A percentile compares a stretch with the other conserved stretches of the same genome.
These are phyloP conservation scores for Belgica antarctica DNA, from an alignment of 2,888 invertebrate species.

Conservation along the genomic window DNA sequence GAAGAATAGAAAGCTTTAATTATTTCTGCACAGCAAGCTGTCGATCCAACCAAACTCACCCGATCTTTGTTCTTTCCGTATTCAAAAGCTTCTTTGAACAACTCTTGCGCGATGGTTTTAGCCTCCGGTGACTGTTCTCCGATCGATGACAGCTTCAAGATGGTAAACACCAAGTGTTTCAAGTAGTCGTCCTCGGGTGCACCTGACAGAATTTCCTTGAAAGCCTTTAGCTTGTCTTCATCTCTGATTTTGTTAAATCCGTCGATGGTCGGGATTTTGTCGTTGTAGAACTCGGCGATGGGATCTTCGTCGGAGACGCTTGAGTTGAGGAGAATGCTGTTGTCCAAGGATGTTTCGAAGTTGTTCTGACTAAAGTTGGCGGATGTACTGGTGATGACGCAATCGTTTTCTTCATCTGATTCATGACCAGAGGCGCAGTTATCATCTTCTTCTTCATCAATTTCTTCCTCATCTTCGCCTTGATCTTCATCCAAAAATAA, in stretches of 20 bases:
- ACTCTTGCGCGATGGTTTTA: constrained; percentile 49
- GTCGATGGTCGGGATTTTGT: constrained; percentile 50
- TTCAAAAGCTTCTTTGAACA: constrained; percentile 52
- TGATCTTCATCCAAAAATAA: constrained; percentile 48
- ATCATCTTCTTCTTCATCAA: constrained; percentile 48
- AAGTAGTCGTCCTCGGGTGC: constrained; percentile 48
- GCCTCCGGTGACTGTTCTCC: constrained; percentile 51
- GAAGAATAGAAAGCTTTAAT: not conserved
- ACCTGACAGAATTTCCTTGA: constrained; percentile 48
- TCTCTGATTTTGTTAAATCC: constrained; percentile 51
- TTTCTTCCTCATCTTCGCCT: constrained; percentile 47
- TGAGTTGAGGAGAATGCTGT: constrained; percentile 29
- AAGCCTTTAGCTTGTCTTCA: constrained; percentile 50
- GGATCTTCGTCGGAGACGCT: constrained; percentile 47
- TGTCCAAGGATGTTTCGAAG: constrained; percentile 35
- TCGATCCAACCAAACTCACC: constrained; percentile 32
- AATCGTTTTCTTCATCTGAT: constrained; percentile 1
- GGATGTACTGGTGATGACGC: not conserved
- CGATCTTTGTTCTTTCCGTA: constrained; percentile 52
- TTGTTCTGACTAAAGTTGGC: not conserved
- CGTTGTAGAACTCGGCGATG: constrained; percentile 51
- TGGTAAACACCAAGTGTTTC: constrained; percentile 52
- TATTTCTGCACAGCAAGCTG: not conserved
- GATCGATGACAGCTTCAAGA: constrained; percentile 53
- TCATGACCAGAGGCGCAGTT: constrained; percentile 28